Base-by-base conservation (phyloP, 1,140 invertebrate species). In the Neodiprion fabricii region DNA sequence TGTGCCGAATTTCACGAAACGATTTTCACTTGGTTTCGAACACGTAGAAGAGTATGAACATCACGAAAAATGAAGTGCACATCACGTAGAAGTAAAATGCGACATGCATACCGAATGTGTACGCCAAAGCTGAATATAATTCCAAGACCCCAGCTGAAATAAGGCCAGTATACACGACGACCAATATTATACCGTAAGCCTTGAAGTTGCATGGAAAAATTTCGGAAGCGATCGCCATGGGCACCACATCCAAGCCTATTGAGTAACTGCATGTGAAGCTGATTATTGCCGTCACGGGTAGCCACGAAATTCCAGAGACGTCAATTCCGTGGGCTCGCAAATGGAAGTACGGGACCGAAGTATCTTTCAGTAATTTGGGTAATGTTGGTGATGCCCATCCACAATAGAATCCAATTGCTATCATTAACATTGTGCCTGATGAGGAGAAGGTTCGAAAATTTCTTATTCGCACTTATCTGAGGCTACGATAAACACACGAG, bases 81-180 rank as follows among this genome's bases (percentile, higher is more conserved):
- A 88, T 66, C 21, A 93, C 87, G 84, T 96, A 96, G 48, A 93
- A 85, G 90, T 92, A 94, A 85, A 94, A 95, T 67, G 91, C 90
- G 67, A 90, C 91, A 83, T 95, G 91, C 28, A 90, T 89, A 23
- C 91, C 91, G 66, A 92, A 89, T 4, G 79, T 79, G 76, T 90
- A 87, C 69, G 85, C 87, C 75, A 94, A 87, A 4, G 90, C 86
- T 81, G 91, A 89, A 85, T 94, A 95, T 75, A 92, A 89, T 79
- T 93, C 91, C 14, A 94, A 93, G 21, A 95, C 90, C 9, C 92
- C 83, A 76, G 94, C 94, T 74, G 92, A 93, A 70, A 90, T 89
- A 7, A 91, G 76, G 85, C 93, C 93, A 67, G 91, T 92, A 78
- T 91, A 91, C 67, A 92, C 89, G 70, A 94, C 91, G 1, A 91